Base-by-base conservation (phyloP, 2,888 invertebrate species). In the Norana najaformis region DNA sequence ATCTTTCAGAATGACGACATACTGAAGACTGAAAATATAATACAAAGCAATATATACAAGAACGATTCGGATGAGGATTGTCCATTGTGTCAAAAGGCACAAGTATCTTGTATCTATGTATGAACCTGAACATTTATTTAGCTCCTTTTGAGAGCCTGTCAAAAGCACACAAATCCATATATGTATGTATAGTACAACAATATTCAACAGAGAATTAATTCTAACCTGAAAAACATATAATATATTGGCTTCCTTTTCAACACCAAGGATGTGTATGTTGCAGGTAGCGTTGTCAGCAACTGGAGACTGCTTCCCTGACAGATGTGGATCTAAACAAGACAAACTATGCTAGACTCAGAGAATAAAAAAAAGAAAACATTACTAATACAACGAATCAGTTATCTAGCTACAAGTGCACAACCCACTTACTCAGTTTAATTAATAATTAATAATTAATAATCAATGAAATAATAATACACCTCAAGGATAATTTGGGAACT, bases 211-310 rank as follows among this genome's bases (percentile, higher is more conserved):
- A 69, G 4, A 69, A 69, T n/a, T n/a, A 11, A 85, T 37, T 85
- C 69, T 82, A 30, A 83, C 89, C 47, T 89, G n/a, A 88, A 38
- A 88, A 39, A n/a, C 88, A 34, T 39, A 30, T 30, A 47, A 35
- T 34, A 88, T 88, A 36, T 88, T 47, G 18, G 39, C 88, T 30
- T 88, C 88, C 30, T 39, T 88, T 39, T 88, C 41, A 36, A 88
- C 47, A 2, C 88, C 88, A 88, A 88, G 8, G 30, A 88, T 88
- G 88, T 88, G 88, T 20, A 88, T 88, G 38, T 39, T 47, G 34
- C 69, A 69, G 11, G n/a, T 69, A n/a, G 1, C 1, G 8, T n/a
- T n/a, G 69, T 69, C 69, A 69, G 11, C n/a, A n/a, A n/a, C 69
- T 8, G 11, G 16, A n/a, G n/a, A 47, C 6, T 23, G 47, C 23